phyloP scores from a whole-genome alignment of 1,140 invertebrate species.

The Akabosia matsudoensis region DNA sequence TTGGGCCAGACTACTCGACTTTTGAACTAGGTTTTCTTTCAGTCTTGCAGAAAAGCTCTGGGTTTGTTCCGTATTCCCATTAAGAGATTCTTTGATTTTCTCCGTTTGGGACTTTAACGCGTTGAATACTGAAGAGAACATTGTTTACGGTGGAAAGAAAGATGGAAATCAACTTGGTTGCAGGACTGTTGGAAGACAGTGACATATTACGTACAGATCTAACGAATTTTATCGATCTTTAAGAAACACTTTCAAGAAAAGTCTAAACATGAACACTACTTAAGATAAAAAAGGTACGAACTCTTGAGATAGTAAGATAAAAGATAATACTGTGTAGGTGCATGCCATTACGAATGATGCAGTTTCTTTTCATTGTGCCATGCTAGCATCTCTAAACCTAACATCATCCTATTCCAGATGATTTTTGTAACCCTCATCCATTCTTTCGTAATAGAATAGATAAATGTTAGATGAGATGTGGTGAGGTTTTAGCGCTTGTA shows the following conservation, averaged over 20 bases:
- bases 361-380: background rate
- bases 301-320: no score
- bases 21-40: conserved; percentile 40
- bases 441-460: no score
- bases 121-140: conserved; percentile 35
- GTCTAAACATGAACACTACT: no score
- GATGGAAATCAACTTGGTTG: no score
- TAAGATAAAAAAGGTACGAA: no score
- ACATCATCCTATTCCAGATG: background rate
- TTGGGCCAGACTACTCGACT: conserved; percentile 34
- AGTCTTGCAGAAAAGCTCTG: conserved; percentile 41
- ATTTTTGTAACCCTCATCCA: no score
- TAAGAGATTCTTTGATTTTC: conserved; percentile 35
- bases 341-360: background rate
- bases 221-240: no score
- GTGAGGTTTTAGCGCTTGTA: no score
- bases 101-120: conserved; percentile 34
- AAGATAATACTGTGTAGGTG: background rate
- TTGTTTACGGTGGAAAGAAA: background rate
- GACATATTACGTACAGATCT: no score
- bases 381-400: background rate
- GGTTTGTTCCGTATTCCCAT: conserved; percentile 29
- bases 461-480: no score
- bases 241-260: no score
- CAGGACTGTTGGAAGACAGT: no score